Evolutionary conservation across 2,888 invertebrate species (phyloP), one percentile per base, ranked within the genome.

Genomic region (Rotaria sp.): DNA sequence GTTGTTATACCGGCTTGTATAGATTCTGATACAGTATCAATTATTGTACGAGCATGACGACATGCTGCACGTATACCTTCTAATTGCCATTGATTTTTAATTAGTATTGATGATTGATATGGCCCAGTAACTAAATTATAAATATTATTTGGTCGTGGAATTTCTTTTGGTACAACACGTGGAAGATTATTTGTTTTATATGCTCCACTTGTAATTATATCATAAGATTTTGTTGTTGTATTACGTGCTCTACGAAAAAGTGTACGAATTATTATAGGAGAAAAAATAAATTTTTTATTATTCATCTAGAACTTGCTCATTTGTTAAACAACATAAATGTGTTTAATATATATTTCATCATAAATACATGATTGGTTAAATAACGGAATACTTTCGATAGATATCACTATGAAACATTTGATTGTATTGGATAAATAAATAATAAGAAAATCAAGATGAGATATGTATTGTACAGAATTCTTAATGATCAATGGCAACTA

Each of bases 61-160:
- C 80, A 80, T 80, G 80, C 80, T 26, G 45, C 45, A 45, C 80
- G 80, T 41, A 80, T 45, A n/a, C 80, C 80, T 80, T 80, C 80
- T 45, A 80, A 80, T 45, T 80, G 80, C 80, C 80, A 80, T 80
- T 41, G 80, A n/a, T 45, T 80, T 80, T 80, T 80, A 13, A 80
- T 80, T 0, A 80, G 2, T n/a, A n/a, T n/a, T 45, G 45, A n/a
- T 15, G 26, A 1, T 80, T 45, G 80, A 45, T 80, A 80, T 5
- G 67, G 30, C 2, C 45, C 80, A n/a, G 8, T 41, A 2, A n/a
- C 80, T 80, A 80, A 80, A 80, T 45, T 45, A 45, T 80, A 80
- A 24, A 41, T 41, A 45, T 80, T 26, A 80, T 80, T 80, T 24
- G 80, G 80, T 80, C 80, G 41, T 11, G 80, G 80, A n/a, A 80